Base-by-base conservation (phyloP, 2,797 vertebrate species). In the Diplodus puntazzo region DNA sequence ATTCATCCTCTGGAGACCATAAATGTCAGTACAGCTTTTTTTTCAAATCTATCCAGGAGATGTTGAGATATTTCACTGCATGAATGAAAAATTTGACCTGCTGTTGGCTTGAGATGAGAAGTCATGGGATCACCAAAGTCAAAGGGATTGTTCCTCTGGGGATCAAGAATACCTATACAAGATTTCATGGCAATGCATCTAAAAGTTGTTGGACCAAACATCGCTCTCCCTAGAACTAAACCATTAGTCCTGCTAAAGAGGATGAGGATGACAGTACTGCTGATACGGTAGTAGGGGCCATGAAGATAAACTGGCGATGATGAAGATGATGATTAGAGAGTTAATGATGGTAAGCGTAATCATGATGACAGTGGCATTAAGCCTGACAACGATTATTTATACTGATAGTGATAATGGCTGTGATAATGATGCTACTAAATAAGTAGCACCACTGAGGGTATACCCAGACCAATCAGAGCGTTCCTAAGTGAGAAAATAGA, bases 371-470 rank as follows among this genome's bases (percentile, higher is more conserved):
- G 7, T 23, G 52, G 12, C 8, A 23, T 59, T 3, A 27, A 69
- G 66, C 48, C 39, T 58, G 27, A 59, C 46, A 68, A 34, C 23
- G 34, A 49, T 49, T 21, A 76, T 43, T 50, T 23, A 66, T 77
- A 42, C 42, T 58, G 46, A 74, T 46, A 52, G 20, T 16, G 10
- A 70, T 58, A 48, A 67, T 60, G 13, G 12, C 14, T 48, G 43
- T 46, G 46, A 59, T 77, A 43, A 69, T 76, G 21, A 79, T 69
- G 65, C 58, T 45, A 53, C 45, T 71, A 71, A 63, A 61, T 50
- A n/a, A 75, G 58, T 14, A 42, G 61, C 68, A 79, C n/a, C 23
- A 67, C 12, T 69, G 53, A 61, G 27, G 54, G 23, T 42, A 42
- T 27, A 60, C 55, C 59, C 25, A 18, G 30, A 34, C 18, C 11